These are phyloP conservation scores for Aporrectodea caliginosa DNA, from an alignment of 1,140 invertebrate species.

Conservation along the genomic window DNA sequence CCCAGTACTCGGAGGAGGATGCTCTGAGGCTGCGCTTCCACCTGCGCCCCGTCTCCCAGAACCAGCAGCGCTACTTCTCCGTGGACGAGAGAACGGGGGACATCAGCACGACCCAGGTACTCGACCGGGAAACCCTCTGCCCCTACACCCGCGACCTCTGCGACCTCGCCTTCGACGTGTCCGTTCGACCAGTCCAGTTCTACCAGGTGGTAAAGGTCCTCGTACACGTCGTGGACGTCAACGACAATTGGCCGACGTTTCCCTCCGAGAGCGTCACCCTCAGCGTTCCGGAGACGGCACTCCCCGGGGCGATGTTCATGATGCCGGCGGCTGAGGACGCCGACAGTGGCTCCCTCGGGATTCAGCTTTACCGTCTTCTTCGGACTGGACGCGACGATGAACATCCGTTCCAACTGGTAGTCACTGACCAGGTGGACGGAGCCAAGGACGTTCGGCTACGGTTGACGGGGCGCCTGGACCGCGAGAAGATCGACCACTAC, in stretches of 20 bases:
- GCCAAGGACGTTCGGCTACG: slow-evolving; percentile 11
- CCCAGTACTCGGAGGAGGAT: not conserved
- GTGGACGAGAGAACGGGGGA: slow-evolving; percentile 26
- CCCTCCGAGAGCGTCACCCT: not conserved
- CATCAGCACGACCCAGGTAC: slow-evolving; percentile 17
- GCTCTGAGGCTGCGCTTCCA: slow-evolving; percentile 6
- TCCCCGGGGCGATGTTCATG: slow-evolving; percentile 11
- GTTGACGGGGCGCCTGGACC: slow-evolving; percentile 17
- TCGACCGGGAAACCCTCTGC: slow-evolving; percentile 30
- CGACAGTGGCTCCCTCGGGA: slow-evolving; percentile 7
- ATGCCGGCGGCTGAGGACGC: slow-evolving; percentile 17
- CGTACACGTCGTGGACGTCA: slow-evolving; percentile 27
- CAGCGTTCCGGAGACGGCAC: slow-evolving; percentile 19
- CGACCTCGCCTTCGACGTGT: slow-evolving; percentile 23
- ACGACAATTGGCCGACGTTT: slow-evolving; percentile 22
- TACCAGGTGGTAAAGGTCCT: slow-evolving; percentile 22
- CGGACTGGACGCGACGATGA: not conserved
- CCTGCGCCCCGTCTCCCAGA: not conserved
- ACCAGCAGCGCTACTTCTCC: slow-evolving; percentile 14
- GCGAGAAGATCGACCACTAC: slow-evolving; percentile 24
- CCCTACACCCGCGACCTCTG: slow-evolving; percentile 7
- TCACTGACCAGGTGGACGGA: slow-evolving; percentile 18
- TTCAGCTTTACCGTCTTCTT: slow-evolving; percentile 12
- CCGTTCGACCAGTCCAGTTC: slow-evolving; percentile 9
- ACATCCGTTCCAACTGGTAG: slow-evolving; percentile 9